Evolutionary conservation across 1,140 invertebrate species (phyloP), one percentile per base, ranked within the genome.

Genomic region (Grapholita molesta): DNA sequence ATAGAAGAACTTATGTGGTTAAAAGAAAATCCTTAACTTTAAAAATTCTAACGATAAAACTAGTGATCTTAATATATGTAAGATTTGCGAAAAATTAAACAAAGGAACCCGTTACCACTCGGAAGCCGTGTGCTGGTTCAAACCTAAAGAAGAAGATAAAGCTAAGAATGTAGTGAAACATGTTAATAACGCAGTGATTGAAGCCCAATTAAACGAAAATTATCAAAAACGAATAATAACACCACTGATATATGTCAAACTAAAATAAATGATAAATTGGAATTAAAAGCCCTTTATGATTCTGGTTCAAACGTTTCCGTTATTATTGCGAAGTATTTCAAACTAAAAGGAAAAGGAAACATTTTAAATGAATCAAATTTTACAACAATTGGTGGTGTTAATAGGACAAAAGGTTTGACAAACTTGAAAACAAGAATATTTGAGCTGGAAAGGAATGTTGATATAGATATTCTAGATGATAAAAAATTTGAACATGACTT

Each of bases 131-230:
- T 77, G 75, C 30, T 76, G 72, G 71, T 72, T 72, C 48, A 66
- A 15, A 32, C 4, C 23, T 12, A 66, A 32, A 23, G 28, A 11
- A 24, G 65, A 23, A 23, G 35, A 66, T 42, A 66, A 24, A 48
- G n/a, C 5, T 48, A 66, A 66, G 23, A 66, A 66, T 38, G 8
- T 38, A 48, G 23, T 66, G 5, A 66, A 25, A 35, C 33, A 35
- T 35, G 33, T 35, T 9, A 35, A 35, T 9, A 35, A 35, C 9
- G 3, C 64, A 35, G 15, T 24, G 4, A 65, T 65, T 65, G 64
- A 65, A 65, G 83, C 88, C 3, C 96, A 96, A 83, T 65, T 65
- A 24, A 65, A 33, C 21, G 64, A 65, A 35, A 65, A 30, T 18
- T 4, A 35, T 25, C 18, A 24, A 66, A 48, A 66, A 66, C 66